Percentiles rank a stretch among this genome's conserved stretches.
These are phyloP conservation scores for Drosophila ustulata DNA, from an alignment of 2,888 invertebrate genomes.

Conservation along the genomic window DNA sequence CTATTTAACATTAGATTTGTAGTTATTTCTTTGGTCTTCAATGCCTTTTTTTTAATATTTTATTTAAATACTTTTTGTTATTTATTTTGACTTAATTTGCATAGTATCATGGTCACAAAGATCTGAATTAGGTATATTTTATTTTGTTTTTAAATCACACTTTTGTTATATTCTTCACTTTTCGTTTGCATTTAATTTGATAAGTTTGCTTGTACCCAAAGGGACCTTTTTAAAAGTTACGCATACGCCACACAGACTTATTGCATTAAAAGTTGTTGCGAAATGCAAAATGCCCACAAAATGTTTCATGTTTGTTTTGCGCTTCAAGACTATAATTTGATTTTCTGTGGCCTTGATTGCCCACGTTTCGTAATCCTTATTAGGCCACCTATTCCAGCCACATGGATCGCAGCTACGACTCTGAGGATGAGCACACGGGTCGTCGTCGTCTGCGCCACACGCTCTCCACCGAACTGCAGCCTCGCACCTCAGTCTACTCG, in stretches of 20 bases:
- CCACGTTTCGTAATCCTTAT: constrained; percentile 31
- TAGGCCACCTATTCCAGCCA: constrained; percentile 77
- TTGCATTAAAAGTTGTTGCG: not conserved
- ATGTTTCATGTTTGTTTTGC: not conserved
- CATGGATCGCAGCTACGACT: constrained; percentile 89
- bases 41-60: not conserved
- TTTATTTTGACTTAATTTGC: not conserved
- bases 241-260: not conserved
- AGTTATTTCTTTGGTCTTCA: not conserved
- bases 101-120: too few species aligned
- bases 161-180: too few species aligned
- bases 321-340: not conserved
- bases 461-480: constrained; percentile 85
- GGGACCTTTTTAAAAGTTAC: constrained; percentile 1
- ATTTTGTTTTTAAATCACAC: too few species aligned
- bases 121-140: too few species aligned
- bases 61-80: not conserved
- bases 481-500: constrained; percentile 89
- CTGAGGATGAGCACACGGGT: constrained; percentile 92
- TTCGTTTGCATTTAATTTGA: too few species aligned
- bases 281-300: not conserved
- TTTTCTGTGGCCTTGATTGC: not conserved
- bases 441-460: constrained; percentile 87
- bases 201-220: too few species aligned
- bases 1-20: too few species aligned